Conservation (phyloP, 2,113 vertebrate genomes). For the Onychorhynchus coronatus region DNA sequence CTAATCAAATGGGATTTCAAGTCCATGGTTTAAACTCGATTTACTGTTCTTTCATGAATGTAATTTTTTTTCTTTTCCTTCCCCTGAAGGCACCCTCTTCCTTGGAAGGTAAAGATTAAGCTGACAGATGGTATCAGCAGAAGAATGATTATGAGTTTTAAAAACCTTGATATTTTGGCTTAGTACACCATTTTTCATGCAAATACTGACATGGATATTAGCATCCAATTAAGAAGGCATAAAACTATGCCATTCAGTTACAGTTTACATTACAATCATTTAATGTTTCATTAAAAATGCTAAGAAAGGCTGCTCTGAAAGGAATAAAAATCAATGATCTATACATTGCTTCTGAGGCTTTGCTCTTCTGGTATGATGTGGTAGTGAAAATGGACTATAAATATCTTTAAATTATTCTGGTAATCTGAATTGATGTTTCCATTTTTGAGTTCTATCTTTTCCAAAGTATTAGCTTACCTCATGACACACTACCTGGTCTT, state of each 20-base stretch:
- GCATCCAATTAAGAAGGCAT: constrained; percentile 48
- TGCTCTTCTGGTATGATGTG: background rate
- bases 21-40: background rate
- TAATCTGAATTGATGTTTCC: background rate
- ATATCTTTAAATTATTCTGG: background rate
- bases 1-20: background rate
- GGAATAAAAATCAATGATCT: constrained; percentile 15
- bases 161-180: constrained; percentile 56
- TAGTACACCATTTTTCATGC: constrained; percentile 38
- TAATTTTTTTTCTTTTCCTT: background rate
- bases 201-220: constrained; percentile 53
- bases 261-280: background rate
- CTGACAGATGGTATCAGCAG: constrained; percentile 56
- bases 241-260: constrained; percentile 17
- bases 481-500: background rate
- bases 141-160: constrained; percentile 48
- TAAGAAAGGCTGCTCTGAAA: constrained; percentile 3
- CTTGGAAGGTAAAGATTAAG: constrained; percentile 35
- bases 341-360: background rate
- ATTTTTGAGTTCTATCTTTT: background rate
- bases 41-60: background rate
- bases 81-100: constrained; percentile 18
- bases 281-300: constrained; percentile 41
- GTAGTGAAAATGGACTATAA: background rate
- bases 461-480: background rate